These are phyloP conservation scores for Cosmorhoe ocellata DNA, from an alignment of 2,888 invertebrate genomes.

Conservation along the genomic window DNA sequence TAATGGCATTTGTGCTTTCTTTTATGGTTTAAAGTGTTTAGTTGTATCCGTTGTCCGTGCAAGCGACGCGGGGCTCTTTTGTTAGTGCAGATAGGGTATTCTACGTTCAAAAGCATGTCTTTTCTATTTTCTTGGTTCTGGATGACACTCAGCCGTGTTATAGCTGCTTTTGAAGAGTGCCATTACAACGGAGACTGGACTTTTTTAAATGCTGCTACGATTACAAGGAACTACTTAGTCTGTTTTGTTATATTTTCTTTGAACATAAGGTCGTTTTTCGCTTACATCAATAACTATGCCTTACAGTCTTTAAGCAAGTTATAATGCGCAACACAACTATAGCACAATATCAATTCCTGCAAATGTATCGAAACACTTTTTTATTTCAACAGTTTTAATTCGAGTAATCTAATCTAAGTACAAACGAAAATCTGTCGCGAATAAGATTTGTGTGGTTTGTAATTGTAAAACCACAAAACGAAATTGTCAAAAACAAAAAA, in stretches of 20 bases:
- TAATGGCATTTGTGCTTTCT: conserved; percentile 75
- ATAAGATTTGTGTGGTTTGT: too few species aligned
- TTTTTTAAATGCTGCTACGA: conserved; percentile 6
- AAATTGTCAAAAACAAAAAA: too few species aligned
- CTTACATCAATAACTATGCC: too few species aligned
- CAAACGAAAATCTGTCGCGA: too few species aligned
- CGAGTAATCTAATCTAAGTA: too few species aligned
- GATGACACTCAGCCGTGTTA: conserved; percentile 43
- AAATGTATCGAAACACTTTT: too few species aligned
- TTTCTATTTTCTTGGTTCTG: conserved; percentile 57
- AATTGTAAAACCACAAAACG: too few species aligned
- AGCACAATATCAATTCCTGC: too few species aligned
- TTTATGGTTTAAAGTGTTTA: conserved; percentile 77
- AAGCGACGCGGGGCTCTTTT: conserved; percentile 70
- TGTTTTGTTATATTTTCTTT: not conserved
- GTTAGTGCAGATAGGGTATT: conserved; percentile 65
- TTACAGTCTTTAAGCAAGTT: too few species aligned
- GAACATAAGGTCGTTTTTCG: not conserved
- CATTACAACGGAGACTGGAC: conserved; percentile 5
- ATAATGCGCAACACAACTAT: too few species aligned
- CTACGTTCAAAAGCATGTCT: conserved; percentile 65
- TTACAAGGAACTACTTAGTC: not conserved
- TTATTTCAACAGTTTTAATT: too few species aligned
- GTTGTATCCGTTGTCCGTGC: conserved; percentile 73
- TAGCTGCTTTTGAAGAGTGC: conserved; percentile 20